Conservation (phyloP, 2,113 vertebrate genomes). For the Thryonomys swinderianus region DNA sequence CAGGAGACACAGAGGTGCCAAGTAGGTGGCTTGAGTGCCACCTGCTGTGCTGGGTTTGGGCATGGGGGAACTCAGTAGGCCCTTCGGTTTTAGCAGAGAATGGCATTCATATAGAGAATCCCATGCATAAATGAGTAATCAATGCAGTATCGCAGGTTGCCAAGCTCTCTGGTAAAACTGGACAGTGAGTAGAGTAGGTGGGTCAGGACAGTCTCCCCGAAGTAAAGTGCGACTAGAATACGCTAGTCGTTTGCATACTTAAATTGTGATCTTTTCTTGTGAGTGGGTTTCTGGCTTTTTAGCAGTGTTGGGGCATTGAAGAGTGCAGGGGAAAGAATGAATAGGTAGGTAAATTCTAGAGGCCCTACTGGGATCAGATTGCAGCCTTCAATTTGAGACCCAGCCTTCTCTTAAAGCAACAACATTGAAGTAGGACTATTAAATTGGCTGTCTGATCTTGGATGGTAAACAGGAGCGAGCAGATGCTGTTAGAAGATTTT, state of each 20-base stretch:
- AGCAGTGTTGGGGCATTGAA: neutral
- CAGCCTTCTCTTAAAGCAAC: slow-evolving; percentile 25
- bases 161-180: neutral
- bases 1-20: neutral
- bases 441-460: neutral
- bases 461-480: neutral
- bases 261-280: neutral
- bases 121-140: slow-evolving; percentile 35
- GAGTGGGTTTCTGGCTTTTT: neutral
- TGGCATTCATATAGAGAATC: neutral
- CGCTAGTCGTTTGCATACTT: slow-evolving; percentile 24
- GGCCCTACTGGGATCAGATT: neutral
- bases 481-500: neutral
- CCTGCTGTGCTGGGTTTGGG: neutral
- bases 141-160: neutral
- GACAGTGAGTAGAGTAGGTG: neutral
- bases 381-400: neutral
- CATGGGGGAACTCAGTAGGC: neutral
- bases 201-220: neutral
- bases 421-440: neutral
- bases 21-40: neutral
- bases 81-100: neutral
- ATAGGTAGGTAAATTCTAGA: neutral
- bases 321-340: neutral
- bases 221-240: slow-evolving; percentile 20